Base-by-base conservation (phyloP, 2,888 invertebrate genomes). In the Acholoe squamosa region DNA sequence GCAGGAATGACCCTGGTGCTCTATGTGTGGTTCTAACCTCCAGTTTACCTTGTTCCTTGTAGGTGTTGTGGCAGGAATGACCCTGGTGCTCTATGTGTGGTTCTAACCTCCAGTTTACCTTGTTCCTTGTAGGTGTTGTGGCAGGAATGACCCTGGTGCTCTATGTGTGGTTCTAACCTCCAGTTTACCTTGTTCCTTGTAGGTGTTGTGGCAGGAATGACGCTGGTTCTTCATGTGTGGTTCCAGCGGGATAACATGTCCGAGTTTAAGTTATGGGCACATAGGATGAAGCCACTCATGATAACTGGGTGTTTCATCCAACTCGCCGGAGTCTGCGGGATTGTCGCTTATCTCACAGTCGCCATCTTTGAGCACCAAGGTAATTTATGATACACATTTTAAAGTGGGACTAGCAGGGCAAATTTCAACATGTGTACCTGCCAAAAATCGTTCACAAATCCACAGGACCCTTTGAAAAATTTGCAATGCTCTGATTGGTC, bases 291-390 rank as follows among this genome's bases (percentile, higher is more conserved):
- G 52, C 28, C 56, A 0, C 93, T 93, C 91, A 95, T 95, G 94
- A 89, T 94, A 54, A 43, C 90, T 0, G 95, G 95, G 0, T 95
- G 95, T 90, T 93, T 95, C 89, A 92, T 94, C 22, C 95, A 95
- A 91, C 92, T 95, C n/a, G 93, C 93, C 0, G 95, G 95, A 0
- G 93, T 95, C 16, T 93, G 94, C 92, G 95, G 94, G n/a, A 93
- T 95, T 90, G 93, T 94, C 0, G 93, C 93, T 0, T 95, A 95
- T 90, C 90, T 95, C 10, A 93, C 94, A 0, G 91, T 95, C 33
- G 95, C 94, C 5, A 93, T 95, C 25, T 90, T 92, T 22, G 88
- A 93, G 28, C 91, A 94, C 56, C 95, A 95, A 93, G 94, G 95
- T 95, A 93, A 91, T 54, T 54, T 43, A 43, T 43, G 3, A 43